Evolutionary conservation across 2,113 vertebrate genomes (phyloP).

Genomic region (Plectropomus leopardus): DNA sequence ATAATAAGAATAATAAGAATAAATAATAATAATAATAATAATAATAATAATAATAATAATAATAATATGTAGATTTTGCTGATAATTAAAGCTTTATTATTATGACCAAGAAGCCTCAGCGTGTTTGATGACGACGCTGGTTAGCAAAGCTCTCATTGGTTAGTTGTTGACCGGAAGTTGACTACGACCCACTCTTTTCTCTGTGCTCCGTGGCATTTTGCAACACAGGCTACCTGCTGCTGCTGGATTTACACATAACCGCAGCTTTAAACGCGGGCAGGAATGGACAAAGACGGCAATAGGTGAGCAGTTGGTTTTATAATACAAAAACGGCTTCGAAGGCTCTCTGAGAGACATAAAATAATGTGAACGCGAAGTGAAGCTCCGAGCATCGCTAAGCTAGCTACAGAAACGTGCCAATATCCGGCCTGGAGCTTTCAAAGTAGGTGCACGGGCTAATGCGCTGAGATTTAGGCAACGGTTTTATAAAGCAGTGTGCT

Average conservation of each 20-base stretch:
- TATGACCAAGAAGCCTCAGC: slow-evolving; percentile 31
- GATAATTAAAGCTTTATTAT: neutral
- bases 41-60: neutral
- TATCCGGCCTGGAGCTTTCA: slow-evolving; percentile 56
- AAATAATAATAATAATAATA: neutral
- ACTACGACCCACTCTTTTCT: slow-evolving; percentile 54
- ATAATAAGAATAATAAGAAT: neutral
- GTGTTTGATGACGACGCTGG: slow-evolving; percentile 62
- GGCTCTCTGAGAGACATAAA: neutral
- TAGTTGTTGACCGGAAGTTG: slow-evolving; percentile 69
- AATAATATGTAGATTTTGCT: neutral
- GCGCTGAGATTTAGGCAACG: neutral
- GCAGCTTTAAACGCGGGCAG: neutral
- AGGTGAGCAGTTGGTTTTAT: slow-evolving; percentile 45
- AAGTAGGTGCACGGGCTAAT: slow-evolving; percentile 56
- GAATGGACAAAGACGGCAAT: slow-evolving; percentile 3
- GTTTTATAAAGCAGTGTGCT: too few relatives aligned
- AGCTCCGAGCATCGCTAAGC: slow-evolving; percentile 31
- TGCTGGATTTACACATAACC: neutral
- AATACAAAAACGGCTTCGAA: too few relatives aligned
- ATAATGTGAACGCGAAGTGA: slow-evolving; percentile 28
- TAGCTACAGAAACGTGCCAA: neutral
- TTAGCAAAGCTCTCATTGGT: slow-evolving; percentile 61
- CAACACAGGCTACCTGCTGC: neutral
- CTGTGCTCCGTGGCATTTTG: slow-evolving; percentile 82